These are phyloP conservation scores for Pollenia griseotomentosa DNA, from an alignment of 2,888 invertebrate genomes.

Conservation along the genomic window DNA sequence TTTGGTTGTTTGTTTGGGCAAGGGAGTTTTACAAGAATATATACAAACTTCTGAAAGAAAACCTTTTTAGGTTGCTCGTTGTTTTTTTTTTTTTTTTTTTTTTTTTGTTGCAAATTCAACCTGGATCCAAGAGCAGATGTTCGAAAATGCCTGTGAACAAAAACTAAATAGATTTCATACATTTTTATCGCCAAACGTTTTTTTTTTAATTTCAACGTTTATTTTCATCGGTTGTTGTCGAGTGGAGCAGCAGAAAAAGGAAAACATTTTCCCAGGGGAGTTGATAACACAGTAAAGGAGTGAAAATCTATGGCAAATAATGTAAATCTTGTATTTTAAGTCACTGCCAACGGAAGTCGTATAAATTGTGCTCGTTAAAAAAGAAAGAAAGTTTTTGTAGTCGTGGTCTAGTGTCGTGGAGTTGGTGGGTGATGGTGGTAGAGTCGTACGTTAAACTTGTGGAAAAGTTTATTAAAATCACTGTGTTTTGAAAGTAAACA, in stretches of 20 bases:
- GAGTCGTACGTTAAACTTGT: background rate
- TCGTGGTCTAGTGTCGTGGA: too few relatives aligned
- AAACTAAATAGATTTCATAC: slow-evolving; percentile 43
- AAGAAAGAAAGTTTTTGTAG: background rate
- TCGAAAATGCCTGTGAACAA: slow-evolving; percentile 26
- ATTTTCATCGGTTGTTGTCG: slow-evolving; percentile 1
- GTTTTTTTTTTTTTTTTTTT: too few relatives aligned
- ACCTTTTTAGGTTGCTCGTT: background rate
- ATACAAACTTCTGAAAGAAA: slow-evolving; percentile 4
- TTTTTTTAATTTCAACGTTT: slow-evolving; percentile 3
- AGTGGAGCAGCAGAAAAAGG: background rate
- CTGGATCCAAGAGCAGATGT: slow-evolving; percentile 29
- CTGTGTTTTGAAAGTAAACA: slow-evolving; percentile 22
- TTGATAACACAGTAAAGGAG: slow-evolving; percentile 48
- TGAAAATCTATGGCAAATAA: slow-evolving; percentile 43
- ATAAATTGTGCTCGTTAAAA: background rate
- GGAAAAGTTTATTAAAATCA: slow-evolving; percentile 45
- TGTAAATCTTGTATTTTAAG: slow-evolving; percentile 39
- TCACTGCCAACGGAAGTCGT: slow-evolving; percentile 20
- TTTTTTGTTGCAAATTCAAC: background rate
- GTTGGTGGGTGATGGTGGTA: background rate
- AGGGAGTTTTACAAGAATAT: slow-evolving; percentile 2
- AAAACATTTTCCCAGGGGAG: slow-evolving; percentile 28
- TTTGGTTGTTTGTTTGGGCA: background rate
- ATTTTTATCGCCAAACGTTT: slow-evolving; percentile 56